Conservation (phyloP, 2,888 invertebrate species). For the Leptinotarsa peninsularis region DNA sequence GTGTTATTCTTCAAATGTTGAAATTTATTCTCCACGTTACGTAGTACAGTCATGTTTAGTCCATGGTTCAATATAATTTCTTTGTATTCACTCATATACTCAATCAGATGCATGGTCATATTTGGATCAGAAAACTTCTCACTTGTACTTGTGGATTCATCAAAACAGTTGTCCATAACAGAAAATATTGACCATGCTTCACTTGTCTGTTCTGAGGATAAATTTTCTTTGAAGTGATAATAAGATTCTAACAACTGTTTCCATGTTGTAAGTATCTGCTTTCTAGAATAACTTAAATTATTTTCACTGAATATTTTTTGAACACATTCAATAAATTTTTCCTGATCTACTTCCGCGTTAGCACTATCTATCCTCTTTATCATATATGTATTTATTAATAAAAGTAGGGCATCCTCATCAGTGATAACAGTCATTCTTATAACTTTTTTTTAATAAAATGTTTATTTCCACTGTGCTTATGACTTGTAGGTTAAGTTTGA, state of each 20-base stretch:
- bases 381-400: conserved; percentile 24
- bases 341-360: not conserved
- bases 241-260: conserved; percentile 37
- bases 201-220: conserved; percentile 30
- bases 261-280: conserved; percentile 40
- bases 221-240: conserved; percentile 35
- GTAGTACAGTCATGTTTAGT: conserved; percentile 29
- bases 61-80: conserved; percentile 31
- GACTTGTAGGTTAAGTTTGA: too few species aligned
- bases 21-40: conserved; percentile 31
- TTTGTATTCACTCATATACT: conserved; percentile 34
- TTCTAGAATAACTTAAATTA: conserved; percentile 28
- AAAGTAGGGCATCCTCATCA: conserved; percentile 13
- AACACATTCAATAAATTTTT: conserved; percentile 11
- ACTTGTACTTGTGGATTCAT: conserved; percentile 25
- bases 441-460: too few species aligned
- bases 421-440: conserved; percentile 5
- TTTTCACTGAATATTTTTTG: conserved; percentile 10
- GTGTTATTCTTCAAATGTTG: conserved; percentile 33
- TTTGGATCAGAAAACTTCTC: conserved; percentile 32
- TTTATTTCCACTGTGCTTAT: too few species aligned
- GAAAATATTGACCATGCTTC: conserved; percentile 41
- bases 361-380: conserved; percentile 15
- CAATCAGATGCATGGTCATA: conserved; percentile 26
- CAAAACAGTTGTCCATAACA: conserved; percentile 42